Conservation (phyloP, 1,140 invertebrate genomes). For the Oreohelix idahoensis region DNA sequence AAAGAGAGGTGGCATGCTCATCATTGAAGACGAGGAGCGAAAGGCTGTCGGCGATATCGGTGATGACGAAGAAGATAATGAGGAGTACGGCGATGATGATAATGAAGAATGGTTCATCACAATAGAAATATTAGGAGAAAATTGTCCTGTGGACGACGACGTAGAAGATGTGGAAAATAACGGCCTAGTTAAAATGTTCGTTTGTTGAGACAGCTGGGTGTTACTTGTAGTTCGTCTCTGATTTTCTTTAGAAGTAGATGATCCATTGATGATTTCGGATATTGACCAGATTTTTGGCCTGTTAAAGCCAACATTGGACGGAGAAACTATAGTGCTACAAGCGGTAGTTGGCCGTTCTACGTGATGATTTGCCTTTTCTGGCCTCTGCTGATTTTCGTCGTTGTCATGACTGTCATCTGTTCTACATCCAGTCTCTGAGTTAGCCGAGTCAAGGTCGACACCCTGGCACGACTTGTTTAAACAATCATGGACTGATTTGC, state of each 20-base stretch:
- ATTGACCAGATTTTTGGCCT: conserved; percentile 46
- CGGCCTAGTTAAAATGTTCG: too few relatives aligned
- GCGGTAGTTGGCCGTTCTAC: neutral
- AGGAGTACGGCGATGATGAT: neutral
- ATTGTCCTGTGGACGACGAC: neutral
- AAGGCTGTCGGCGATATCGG: neutral
- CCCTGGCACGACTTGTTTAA: neutral
- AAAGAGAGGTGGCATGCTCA: conserved; percentile 1
- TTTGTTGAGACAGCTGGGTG: too few relatives aligned
- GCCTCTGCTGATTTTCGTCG: neutral
- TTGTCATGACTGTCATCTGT: neutral
- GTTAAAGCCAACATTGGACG: neutral
- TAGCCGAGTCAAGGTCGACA: neutral
- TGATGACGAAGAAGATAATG: neutral
- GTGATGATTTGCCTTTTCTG: neutral
- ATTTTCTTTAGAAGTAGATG: neutral
- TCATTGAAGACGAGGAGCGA: neutral
- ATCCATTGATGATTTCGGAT: conserved; percentile 39
- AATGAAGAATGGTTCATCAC: neutral
- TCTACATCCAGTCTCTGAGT: neutral
- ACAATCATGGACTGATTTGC: neutral
- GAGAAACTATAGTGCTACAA: neutral
- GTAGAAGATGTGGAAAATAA: too few relatives aligned
- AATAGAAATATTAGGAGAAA: neutral
- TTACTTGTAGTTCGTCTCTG: neutral